Evolutionary conservation across 2,797 vertebrate species (phyloP).

Genomic region (Acrossocheilus wenchowensis): DNA sequence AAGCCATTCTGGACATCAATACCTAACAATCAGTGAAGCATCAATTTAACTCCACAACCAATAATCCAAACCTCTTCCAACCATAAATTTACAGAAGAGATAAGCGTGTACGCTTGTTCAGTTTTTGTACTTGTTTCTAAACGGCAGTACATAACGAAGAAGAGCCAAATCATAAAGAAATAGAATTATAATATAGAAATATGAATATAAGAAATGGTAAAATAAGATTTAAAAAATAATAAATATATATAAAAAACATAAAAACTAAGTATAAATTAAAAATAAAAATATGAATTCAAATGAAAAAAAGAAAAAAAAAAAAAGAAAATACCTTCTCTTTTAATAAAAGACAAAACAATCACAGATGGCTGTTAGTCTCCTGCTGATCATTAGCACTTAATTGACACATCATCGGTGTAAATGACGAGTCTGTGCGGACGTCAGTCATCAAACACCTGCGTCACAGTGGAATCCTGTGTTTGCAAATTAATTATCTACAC

Average conservation of each 20-base stretch:
- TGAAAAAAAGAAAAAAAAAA: no score
- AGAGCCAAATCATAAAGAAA: not conserved
- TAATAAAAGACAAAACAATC: not conserved
- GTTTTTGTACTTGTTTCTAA: not conserved
- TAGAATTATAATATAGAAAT: not conserved
- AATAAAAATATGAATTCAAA: not conserved
- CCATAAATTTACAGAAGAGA: not conserved
- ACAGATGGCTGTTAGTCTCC: slow-evolving; percentile 1
- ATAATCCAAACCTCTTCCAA: not conserved
- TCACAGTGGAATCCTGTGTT: not conserved
- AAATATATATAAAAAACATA: no score
- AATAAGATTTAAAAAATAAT: not conserved
- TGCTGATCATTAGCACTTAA: not conserved
- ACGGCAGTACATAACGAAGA: not conserved
- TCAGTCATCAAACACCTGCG: slow-evolving; percentile 24
- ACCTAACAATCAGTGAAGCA: not conserved
- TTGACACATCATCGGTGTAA: not conserved
- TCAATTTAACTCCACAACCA: not conserved
- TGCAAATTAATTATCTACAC: not conserved
- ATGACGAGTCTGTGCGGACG: not conserved
- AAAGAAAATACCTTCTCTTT: not conserved
- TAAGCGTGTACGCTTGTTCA: not conserved
- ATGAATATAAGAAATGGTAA: not conserved
- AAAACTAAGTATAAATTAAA: not conserved
- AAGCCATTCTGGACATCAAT: not conserved